Percentiles rank a stretch among this genome's conserved stretches.
These are phyloP conservation scores for Pholis gunnellus DNA, from an alignment of 2,113 vertebrate genomes.

Conservation along the genomic window DNA sequence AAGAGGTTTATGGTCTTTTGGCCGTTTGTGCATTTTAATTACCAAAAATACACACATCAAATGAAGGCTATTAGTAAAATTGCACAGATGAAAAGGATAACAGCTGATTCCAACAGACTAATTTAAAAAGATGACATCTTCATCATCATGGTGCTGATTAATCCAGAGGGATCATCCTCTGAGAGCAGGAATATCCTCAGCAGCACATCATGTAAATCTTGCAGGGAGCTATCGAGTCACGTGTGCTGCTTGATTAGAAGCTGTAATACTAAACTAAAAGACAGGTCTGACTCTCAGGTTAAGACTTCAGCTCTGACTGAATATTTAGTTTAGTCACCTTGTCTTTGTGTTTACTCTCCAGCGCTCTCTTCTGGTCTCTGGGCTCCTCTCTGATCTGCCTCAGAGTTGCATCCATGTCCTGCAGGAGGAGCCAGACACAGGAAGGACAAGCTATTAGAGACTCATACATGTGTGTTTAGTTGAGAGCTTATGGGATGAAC, in stretches of 20 bases:
- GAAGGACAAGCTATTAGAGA: not conserved
- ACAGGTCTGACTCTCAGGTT: not conserved
- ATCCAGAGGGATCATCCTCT: not conserved
- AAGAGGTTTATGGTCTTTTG: not conserved
- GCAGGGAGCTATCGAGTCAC: not conserved
- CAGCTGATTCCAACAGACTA: not conserved
- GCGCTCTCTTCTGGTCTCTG: conserved; percentile 68
- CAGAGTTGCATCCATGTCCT: conserved; percentile 82
- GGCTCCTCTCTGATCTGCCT: conserved; percentile 76
- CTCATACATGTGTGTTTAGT: not conserved
- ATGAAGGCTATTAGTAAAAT: not conserved
- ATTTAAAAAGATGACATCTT: not conserved
- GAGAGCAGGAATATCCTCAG: not conserved
- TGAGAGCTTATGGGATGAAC: not conserved
- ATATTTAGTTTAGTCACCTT: conserved; percentile 77
- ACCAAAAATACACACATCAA: not conserved
- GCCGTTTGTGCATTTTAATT: not conserved
- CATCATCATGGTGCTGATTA: not conserved
- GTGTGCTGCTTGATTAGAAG: not conserved
- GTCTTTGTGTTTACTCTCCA: conserved; percentile 78
- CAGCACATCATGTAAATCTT: not conserved
- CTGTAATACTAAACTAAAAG: not conserved
- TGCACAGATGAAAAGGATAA: not conserved
- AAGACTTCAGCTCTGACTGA: not conserved
- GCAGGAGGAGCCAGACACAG: conserved; percentile 3